Percentiles rank a stretch among this genome's conserved stretches.
These are phyloP conservation scores for Nansenia antarctica DNA, from an alignment of 2,113 vertebrate genomes.

Conservation along the genomic window DNA sequence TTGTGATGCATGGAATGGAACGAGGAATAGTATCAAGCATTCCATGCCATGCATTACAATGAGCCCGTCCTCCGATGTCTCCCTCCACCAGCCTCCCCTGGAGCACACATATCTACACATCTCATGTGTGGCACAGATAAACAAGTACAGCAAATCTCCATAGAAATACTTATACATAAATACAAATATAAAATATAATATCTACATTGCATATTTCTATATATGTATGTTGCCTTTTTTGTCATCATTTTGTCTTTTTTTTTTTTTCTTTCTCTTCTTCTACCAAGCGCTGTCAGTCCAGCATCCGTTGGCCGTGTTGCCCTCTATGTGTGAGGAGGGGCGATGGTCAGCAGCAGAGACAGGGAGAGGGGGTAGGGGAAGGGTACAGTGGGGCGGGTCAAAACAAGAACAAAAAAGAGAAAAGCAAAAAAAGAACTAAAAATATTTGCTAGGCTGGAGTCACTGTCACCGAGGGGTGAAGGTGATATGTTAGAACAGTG, in stretches of 20 bases:
- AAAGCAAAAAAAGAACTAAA: conserved; percentile 61
- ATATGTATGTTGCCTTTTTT: conserved; percentile 42
- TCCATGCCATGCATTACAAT: no score
- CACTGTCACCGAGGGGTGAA: conserved; percentile 41
- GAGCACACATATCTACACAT: conserved; percentile 22
- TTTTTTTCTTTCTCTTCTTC: conserved; percentile 50
- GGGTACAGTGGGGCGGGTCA: conserved; percentile 13
- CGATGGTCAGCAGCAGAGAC: conserved; percentile 66
- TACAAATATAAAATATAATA: conserved; percentile 25
- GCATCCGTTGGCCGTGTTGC: conserved; percentile 77
- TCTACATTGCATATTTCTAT: conserved; percentile 63
- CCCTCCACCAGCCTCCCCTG: no score
- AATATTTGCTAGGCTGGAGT: conserved; percentile 48
- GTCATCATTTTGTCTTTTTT: conserved; percentile 33
- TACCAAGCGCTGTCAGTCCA: conserved; percentile 81
- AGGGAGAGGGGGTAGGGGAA: conserved; percentile 25
- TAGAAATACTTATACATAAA: conserved; percentile 40
- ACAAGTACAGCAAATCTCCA: conserved; percentile 34
- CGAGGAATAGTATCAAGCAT: no score
- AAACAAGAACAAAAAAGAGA: conserved; percentile 42
- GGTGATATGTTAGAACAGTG: conserved; percentile 13
- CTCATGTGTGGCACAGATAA: conserved; percentile 22
- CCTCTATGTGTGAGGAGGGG: conserved; percentile 63
- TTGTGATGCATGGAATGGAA: no score
- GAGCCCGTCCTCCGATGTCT: no score